These are phyloP conservation scores for Oryzaephilus surinamensis DNA, from an alignment of 1,140 invertebrate genomes.

Conservation along the genomic window DNA sequence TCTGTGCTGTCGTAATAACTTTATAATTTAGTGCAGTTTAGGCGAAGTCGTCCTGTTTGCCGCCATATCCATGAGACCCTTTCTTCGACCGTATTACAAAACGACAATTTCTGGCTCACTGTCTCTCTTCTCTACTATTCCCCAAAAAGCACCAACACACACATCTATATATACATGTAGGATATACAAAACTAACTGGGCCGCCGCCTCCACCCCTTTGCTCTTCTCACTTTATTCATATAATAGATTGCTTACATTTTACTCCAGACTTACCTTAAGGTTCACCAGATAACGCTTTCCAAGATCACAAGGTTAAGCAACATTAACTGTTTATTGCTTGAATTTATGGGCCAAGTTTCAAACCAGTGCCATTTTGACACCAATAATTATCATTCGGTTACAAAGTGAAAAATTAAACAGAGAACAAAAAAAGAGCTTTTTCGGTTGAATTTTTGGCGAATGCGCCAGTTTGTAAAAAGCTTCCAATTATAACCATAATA, in stretches of 20 bases:
- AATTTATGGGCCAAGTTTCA: slow-evolving; percentile 24
- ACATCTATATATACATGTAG: too few relatives aligned
- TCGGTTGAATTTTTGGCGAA: too few relatives aligned
- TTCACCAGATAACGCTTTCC: slow-evolving; percentile 31
- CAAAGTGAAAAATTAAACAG: too few relatives aligned
- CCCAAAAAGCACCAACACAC: too few relatives aligned
- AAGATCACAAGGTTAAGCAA: slow-evolving; percentile 35
- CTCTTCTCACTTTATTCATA: too few relatives aligned
- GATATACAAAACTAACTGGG: slow-evolving; percentile 10
- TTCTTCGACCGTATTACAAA: slow-evolving; percentile 20
- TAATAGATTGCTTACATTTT: slow-evolving; percentile 36
- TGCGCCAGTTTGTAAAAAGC: too few relatives aligned
- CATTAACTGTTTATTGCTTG: slow-evolving; percentile 37
- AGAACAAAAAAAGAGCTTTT: too few relatives aligned
- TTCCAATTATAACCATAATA: too few relatives aligned
- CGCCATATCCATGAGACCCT: slow-evolving; percentile 20
- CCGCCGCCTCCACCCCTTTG: slow-evolving; percentile 23
- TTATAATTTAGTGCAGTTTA: slow-evolving; percentile 38
- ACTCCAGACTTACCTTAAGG: slow-evolving; percentile 29
- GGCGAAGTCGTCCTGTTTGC: slow-evolving; percentile 18
- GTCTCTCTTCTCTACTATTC: too few relatives aligned
- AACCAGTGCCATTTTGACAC: slow-evolving; percentile 8
- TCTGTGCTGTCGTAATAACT: slow-evolving; percentile 38
- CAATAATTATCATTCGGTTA: slow-evolving; percentile 10
- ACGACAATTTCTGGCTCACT: slow-evolving; percentile 16